Evolutionary conservation across 2,888 invertebrate genomes (phyloP).

Genomic region (Lamproptera curius): DNA sequence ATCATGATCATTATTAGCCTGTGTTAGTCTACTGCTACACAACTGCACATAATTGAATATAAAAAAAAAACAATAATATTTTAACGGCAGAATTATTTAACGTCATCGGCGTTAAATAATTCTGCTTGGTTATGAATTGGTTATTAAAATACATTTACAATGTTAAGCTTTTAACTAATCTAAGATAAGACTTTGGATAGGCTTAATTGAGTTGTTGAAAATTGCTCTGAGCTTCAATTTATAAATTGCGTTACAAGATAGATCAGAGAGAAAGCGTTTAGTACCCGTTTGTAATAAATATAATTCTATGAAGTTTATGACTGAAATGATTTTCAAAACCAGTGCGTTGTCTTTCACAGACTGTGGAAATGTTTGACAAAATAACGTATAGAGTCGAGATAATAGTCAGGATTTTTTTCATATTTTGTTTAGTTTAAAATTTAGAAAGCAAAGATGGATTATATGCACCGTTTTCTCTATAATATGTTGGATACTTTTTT

Average conservation of each 20-base stretch:
- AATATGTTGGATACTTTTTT: no score
- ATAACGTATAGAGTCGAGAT: background rate
- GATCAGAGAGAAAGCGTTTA: constrained; percentile 7
- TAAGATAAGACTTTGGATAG: constrained; percentile 3
- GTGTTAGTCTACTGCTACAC: no score
- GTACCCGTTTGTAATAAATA: background rate
- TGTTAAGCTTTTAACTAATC: background rate
- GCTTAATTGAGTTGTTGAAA: constrained; percentile 8
- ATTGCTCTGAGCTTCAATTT: constrained; percentile 5
- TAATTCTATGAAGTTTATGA: background rate
- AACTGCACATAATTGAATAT: background rate
- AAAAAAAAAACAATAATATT: no score
- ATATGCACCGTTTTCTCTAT: no score
- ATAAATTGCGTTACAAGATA: constrained; percentile 8
- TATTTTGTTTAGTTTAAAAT: background rate
- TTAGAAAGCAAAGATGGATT: background rate
- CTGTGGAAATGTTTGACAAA: no score
- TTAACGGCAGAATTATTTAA: no score
- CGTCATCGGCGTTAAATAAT: no score
- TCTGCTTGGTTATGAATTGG: no score
- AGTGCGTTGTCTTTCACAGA: no score
- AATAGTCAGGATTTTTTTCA: background rate
- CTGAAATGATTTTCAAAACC: background rate
- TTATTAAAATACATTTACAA: no score
- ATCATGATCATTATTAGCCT: no score